A percentile compares a stretch with the other conserved stretches of the same genome.
These are phyloP conservation scores for Baronia brevicornis DNA, from an alignment of 2,888 invertebrate genomes.

Conservation along the genomic window DNA sequence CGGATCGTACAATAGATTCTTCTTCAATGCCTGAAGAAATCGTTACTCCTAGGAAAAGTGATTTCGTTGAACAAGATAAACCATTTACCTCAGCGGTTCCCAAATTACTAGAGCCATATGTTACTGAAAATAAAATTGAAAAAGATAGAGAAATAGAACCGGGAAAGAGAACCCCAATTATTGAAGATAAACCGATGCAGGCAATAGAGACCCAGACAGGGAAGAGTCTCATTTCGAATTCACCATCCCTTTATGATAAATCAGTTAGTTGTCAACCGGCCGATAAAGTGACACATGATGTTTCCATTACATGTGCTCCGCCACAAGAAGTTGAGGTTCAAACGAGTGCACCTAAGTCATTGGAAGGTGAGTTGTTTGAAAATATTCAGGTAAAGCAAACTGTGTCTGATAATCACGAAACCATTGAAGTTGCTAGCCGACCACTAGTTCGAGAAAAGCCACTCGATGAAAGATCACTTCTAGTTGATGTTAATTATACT, in stretches of 20 bases:
- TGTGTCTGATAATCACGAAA: slow-evolving; percentile 78
- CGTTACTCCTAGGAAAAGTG: slow-evolving; percentile 48
- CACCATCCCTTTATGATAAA: slow-evolving; percentile 55
- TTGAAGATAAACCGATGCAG: slow-evolving; percentile 30
- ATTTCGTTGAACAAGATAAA: slow-evolving; percentile 28
- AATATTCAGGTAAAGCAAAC: slow-evolving; percentile 81
- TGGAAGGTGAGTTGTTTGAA: slow-evolving; percentile 71
- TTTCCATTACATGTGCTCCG: slow-evolving; percentile 68
- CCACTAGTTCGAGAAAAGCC: slow-evolving; percentile 67
- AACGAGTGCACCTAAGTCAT: slow-evolving; percentile 69
- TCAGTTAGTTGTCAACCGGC: slow-evolving; percentile 58
- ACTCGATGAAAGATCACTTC: slow-evolving; percentile 76
- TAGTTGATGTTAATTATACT: slow-evolving; percentile 84
- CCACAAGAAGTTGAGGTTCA: slow-evolving; percentile 78
- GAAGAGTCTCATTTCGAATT: slow-evolving; percentile 69
- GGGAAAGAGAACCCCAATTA: slow-evolving; percentile 19
- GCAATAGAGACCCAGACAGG: slow-evolving; percentile 82
- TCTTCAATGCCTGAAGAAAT: slow-evolving; percentile 84
- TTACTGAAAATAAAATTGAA: slow-evolving; percentile 10
- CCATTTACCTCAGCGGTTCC: no score
- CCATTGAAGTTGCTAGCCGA: slow-evolving; percentile 82
- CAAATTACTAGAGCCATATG: no score
- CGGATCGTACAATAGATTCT: slow-evolving; percentile 80
- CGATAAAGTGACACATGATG: slow-evolving; percentile 56
- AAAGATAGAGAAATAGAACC: slow-evolving; percentile 17